Percentiles rank a stretch among this genome's conserved stretches.
Evolutionary conservation across 64 coral and sea anemone species (phyloP).

Genomic region (Catalaphyllia jardinei): DNA sequence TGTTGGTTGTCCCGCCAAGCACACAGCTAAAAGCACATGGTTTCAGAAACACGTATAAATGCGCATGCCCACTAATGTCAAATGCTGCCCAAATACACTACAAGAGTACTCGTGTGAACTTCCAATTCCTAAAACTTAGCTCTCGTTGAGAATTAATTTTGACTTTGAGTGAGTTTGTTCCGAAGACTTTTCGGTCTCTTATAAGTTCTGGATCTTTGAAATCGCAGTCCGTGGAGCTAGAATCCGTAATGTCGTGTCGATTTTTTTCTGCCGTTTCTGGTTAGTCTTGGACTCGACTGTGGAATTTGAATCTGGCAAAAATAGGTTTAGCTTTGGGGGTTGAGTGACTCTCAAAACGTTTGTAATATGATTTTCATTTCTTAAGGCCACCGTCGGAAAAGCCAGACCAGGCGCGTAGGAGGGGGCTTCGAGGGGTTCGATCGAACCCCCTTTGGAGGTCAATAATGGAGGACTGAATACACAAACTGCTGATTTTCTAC

Average conservation of each 20-base stretch:
- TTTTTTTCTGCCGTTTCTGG: conserved; percentile 34
- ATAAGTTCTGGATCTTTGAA: conserved; percentile 46
- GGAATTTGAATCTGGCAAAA: conserved; percentile 52
- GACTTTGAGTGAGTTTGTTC: conserved; percentile 43
- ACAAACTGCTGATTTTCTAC: too few species aligned
- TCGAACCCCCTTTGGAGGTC: too few species aligned
- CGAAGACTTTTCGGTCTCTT: conserved; percentile 52
- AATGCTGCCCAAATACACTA: too few species aligned
- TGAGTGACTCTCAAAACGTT: conserved; percentile 60
- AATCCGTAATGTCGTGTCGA: background rate
- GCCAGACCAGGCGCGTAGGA: too few species aligned
- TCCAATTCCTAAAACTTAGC: conserved; percentile 11
- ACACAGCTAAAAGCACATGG: too few species aligned
- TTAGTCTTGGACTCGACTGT: background rate
- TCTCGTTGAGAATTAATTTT: conserved; percentile 46
- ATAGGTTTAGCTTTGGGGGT: conserved; percentile 54
- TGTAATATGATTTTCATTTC: conserved; percentile 41
- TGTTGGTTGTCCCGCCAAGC: too few species aligned
- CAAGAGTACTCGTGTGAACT: conserved; percentile 16
- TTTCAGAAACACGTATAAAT: too few species aligned
- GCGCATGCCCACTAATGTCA: too few species aligned
- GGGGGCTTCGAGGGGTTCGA: too few species aligned
- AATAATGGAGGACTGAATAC: too few species aligned
- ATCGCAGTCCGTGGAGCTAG: conserved; percentile 40
- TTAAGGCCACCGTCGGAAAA: conserved; percentile 26